Conservation (phyloP, 2,113 vertebrate species). For the Shinisaurus crocodilurus region DNA sequence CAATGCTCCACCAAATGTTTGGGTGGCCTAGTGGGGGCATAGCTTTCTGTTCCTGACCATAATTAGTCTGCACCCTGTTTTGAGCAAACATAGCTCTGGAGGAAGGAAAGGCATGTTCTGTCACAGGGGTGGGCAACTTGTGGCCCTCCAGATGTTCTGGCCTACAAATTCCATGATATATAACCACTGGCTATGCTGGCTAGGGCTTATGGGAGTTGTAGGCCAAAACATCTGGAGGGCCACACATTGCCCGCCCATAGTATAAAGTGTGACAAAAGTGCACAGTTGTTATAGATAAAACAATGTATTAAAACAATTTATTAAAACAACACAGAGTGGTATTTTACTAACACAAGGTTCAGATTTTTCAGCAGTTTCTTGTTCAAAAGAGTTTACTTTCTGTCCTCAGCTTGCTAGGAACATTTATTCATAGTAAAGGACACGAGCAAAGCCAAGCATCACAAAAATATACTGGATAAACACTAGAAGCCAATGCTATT, state of each 20-base stretch:
- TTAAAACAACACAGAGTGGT: slow-evolving; percentile 39
- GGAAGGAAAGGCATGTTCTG: neutral
- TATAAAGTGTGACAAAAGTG: too few relatives aligned
- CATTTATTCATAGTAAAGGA: slow-evolving; percentile 86
- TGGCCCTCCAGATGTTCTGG: neutral
- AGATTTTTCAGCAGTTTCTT: slow-evolving; percentile 64
- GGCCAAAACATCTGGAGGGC: too few relatives aligned
- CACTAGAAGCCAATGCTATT: slow-evolving; percentile 78
- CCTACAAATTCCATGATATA: too few relatives aligned
- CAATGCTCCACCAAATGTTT: neutral
- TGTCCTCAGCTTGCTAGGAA: slow-evolving; percentile 83
- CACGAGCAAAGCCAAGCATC: slow-evolving; percentile 86
- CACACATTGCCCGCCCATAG: too few relatives aligned
- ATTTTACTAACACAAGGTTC: slow-evolving; percentile 34
- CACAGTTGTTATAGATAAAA: too few relatives aligned
- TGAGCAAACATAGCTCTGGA: neutral
- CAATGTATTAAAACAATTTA: neutral
- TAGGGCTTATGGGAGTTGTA: too few relatives aligned
- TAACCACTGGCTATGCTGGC: too few relatives aligned
- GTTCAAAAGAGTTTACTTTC: slow-evolving; percentile 78
- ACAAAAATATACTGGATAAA: slow-evolving; percentile 86
- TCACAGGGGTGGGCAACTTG: neutral
- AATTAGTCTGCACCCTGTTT: neutral
- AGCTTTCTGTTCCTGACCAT: neutral
- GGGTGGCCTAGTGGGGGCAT: neutral